These are phyloP conservation scores for Nyleta sp. DNA, from an alignment of 2,888 invertebrate genomes.

Conservation along the genomic window DNA sequence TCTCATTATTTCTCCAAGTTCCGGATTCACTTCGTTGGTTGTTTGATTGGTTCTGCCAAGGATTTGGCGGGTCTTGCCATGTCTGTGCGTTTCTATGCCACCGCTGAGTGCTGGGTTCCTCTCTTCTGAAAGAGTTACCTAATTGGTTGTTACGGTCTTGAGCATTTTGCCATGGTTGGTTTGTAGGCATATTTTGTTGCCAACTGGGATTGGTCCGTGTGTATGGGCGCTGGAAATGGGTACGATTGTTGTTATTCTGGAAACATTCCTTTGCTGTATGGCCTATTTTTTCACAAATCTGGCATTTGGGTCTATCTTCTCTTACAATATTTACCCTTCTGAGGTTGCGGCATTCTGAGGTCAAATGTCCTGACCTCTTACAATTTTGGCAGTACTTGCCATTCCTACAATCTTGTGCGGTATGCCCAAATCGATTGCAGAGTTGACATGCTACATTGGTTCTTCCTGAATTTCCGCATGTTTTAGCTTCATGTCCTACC, in stretches of 20 bases:
- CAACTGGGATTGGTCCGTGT: too few relatives aligned
- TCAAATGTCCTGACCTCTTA: background rate
- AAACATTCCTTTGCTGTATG: constrained; percentile 1
- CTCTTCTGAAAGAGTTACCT: too few relatives aligned
- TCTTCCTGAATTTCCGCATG: background rate
- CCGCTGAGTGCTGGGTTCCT: too few relatives aligned
- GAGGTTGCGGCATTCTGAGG: background rate
- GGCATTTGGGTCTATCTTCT: background rate
- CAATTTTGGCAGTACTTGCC: constrained; percentile 1
- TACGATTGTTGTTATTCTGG: background rate
- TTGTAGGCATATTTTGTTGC: background rate
- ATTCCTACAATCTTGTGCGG: background rate
- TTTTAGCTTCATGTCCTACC: background rate
- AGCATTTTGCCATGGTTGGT: too few relatives aligned
- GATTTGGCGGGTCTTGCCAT: too few relatives aligned
- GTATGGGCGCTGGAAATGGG: too few relatives aligned
- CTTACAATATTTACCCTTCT: background rate
- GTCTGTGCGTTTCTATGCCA: too few relatives aligned
- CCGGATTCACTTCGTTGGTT: background rate
- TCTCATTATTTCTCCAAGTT: background rate
- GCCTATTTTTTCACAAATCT: background rate
- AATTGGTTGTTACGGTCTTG: too few relatives aligned
- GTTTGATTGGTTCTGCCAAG: background rate
- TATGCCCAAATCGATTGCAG: background rate
- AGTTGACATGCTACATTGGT: background rate